These are phyloP conservation scores for Fragum fragum DNA, from an alignment of 2,888 invertebrate genomes.

Conservation along the genomic window DNA sequence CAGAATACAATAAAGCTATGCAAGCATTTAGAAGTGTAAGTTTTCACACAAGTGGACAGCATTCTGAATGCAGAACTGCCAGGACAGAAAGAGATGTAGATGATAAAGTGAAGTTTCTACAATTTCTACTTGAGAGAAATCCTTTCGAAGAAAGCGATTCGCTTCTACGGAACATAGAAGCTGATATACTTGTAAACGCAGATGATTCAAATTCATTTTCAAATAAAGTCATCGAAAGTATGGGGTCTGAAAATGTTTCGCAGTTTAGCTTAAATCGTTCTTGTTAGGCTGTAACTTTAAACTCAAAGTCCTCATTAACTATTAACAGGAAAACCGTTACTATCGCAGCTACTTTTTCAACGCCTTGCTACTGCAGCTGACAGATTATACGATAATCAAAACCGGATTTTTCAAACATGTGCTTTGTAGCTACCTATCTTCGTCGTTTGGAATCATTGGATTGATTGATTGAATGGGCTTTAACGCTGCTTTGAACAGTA, in stretches of 20 bases:
- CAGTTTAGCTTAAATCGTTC: conserved; percentile 32
- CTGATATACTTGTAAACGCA: too few relatives aligned
- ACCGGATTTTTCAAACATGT: conserved; percentile 58
- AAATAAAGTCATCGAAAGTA: background rate
- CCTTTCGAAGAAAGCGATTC: too few relatives aligned
- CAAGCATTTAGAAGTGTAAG: too few relatives aligned
- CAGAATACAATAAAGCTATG: conserved; percentile 52
- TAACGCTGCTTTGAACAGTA: too few relatives aligned
- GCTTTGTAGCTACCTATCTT: conserved; percentile 38
- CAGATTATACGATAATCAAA: background rate
- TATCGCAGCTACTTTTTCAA: too few relatives aligned
- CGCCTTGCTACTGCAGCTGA: conserved; percentile 5
- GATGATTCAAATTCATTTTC: too few relatives aligned
- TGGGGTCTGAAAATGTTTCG: conserved; percentile 6
- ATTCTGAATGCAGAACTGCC: conserved; percentile 31
- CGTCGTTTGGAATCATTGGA: background rate
- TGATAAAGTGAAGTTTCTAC: too few relatives aligned
- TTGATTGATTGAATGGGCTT: too few relatives aligned
- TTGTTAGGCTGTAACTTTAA: conserved; percentile 32
- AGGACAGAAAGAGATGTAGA: too few relatives aligned
- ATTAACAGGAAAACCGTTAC: background rate
- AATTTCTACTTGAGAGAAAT: too few relatives aligned
- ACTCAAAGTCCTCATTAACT: background rate
- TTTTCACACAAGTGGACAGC: conserved; percentile 8
- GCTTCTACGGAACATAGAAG: background rate